phyloP scores from a whole-genome alignment of 2,113 vertebrate genomes.

The Indri indri region DNA sequence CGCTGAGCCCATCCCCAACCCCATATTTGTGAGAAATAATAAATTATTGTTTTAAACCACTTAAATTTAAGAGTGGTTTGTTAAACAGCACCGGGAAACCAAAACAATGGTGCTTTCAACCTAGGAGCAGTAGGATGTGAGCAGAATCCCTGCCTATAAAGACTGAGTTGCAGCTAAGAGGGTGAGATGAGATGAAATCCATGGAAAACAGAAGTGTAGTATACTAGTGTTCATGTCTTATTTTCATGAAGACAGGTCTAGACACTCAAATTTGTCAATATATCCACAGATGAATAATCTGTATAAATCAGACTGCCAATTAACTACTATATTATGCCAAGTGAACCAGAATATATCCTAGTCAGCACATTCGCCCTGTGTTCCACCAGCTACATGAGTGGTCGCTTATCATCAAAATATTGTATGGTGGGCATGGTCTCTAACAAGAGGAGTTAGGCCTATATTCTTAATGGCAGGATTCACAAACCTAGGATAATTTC shows the following conservation, averaged over 20 bases:
- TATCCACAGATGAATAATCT: background rate
- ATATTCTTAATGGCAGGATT: background rate
- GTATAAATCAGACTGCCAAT: background rate
- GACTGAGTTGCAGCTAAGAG: background rate
- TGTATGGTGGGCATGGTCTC: no score
- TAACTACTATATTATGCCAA: background rate
- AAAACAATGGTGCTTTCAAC: background rate
- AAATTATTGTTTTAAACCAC: background rate
- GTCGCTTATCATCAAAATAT: background rate
- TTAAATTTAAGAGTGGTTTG: background rate
- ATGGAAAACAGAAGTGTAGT: background rate
- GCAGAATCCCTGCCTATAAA: background rate
- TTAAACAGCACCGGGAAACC: background rate
- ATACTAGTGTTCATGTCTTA: background rate
- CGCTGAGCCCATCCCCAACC: accelerated
- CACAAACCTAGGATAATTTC: background rate
- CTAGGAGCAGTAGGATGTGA: background rate
- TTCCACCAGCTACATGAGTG: background rate
- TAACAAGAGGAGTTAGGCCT: background rate
- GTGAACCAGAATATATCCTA: background rate
- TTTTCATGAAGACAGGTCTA: background rate
- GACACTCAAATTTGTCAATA: background rate
- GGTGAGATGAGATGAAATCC: background rate
- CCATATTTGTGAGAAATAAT: background rate
- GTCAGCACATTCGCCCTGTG: background rate